Base-by-base conservation (phyloP, 2,113 vertebrate species). In the Atherinomorus stipes region DNA sequence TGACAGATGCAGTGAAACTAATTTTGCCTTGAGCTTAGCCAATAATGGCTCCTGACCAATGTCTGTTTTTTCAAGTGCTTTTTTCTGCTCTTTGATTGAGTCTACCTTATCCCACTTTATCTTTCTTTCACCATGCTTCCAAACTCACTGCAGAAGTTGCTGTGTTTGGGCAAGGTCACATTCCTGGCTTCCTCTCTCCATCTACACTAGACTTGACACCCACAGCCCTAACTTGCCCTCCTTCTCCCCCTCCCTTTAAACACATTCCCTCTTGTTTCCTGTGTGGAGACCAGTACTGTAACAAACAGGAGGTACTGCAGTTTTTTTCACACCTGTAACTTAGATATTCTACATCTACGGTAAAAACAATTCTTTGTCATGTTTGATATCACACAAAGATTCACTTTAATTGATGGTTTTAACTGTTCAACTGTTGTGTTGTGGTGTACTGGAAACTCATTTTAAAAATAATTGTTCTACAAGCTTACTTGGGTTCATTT, bases 161-260 rank as follows among this genome's bases (percentile, higher is more conserved):
- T 76, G 64, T 80, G 72, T 81, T 82, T 89, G 71, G 81, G 80
- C 78, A 88, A 87, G 88, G 83, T 86, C 83, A 86, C 86, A 90
- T 92, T 92, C 88, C 80, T 85, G 56, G 73, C 78, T 71, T 80
- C 59, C 71, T 62, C 71, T 42, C 22, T 88, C 75, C 71, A 40
- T 81, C 64, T 74, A 23, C 31, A 25, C 71, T 64, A 81, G 64
- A 64, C 76, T 67, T 50, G 40, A 69, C 72, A 61, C 49, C 72
- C 69, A 21, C 57, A 10, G 52, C 51, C 28, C 40, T 42, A 9
- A 40, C 50, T 49, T 34, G 40, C 70, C 49, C 72, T 51, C 56
- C 75, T 22, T 34, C 47, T 61, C 47, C 42, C 40, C 64, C 68
- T 57, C 72, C 66, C 51, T 88, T 65, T 79, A 5, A 54, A 89